A percentile compares a stretch with the other conserved stretches of the same genome.
Conservation (phyloP, 2,888 invertebrate genomes). For the Cephus runcator region DNA sequence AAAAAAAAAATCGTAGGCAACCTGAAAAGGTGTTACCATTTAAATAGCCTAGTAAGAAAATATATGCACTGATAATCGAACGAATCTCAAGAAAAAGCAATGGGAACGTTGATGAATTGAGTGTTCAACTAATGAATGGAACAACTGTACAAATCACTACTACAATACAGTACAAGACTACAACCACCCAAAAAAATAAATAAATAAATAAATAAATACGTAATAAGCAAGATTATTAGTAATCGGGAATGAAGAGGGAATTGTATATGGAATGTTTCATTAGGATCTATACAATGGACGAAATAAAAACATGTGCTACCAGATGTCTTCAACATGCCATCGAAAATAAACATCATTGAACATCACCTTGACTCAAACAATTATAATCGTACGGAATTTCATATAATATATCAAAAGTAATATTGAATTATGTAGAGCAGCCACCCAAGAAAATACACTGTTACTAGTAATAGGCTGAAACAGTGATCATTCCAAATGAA, state of each 20-base stretch:
- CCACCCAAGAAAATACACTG: conserved; percentile 25
- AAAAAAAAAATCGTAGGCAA: neutral
- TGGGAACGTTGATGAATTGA: neutral
- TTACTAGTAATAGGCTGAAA: conserved; percentile 13
- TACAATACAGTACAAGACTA: conserved; percentile 35
- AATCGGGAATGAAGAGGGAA: conserved; percentile 21
- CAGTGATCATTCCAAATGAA: conserved; percentile 31
- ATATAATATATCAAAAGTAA: conserved; percentile 13
- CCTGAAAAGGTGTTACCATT: neutral
- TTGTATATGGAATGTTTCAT: conserved; percentile 10
- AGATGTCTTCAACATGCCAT: conserved; percentile 39
- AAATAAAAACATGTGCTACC: conserved; percentile 28
- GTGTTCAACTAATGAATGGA: neutral
- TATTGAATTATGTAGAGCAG: conserved; percentile 30
- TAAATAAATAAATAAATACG: conserved; percentile 17
- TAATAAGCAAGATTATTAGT: conserved; percentile 35
- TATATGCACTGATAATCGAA: neutral
- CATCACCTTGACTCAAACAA: conserved; percentile 23
- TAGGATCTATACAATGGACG: conserved; percentile 8
- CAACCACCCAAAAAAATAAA: conserved; percentile 27
- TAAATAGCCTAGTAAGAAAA: neutral
- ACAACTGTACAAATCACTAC: conserved; percentile 12
- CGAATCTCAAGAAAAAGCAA: neutral
- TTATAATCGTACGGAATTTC: conserved; percentile 1
- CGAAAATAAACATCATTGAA: conserved; percentile 23